Conservation (phyloP, 2,888 invertebrate species). For the Sisyra terminalis region DNA sequence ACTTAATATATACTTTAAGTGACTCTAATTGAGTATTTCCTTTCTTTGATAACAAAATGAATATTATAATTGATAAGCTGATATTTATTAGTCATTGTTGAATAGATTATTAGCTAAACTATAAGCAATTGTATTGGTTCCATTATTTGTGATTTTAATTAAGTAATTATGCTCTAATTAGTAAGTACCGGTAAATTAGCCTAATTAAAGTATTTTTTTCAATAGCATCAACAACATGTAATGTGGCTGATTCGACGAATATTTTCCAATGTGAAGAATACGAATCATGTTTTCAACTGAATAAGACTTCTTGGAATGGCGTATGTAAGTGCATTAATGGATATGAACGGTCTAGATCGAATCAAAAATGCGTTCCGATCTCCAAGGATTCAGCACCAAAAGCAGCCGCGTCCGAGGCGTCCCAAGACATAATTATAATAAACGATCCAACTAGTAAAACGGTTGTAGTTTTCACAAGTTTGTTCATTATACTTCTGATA, state of each 20-base stretch:
- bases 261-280: constrained; percentile 1
- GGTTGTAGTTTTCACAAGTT: not conserved
- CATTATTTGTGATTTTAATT: not conserved
- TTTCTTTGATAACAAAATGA: constrained; percentile 5
- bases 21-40: constrained; percentile 8
- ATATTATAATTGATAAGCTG: not conserved
- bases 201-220: too few relatives aligned
- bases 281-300: constrained; percentile 4
- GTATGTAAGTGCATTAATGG: constrained; percentile 5
- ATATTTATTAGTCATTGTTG: not conserved
- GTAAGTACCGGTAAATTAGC: not conserved
- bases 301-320: not conserved
- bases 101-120: not conserved
- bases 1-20: constrained; percentile 2
- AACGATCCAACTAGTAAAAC: not conserved
- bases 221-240: too few relatives aligned
- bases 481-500: not conserved
- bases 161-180: not conserved
- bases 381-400: not conserved
- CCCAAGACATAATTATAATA: not conserved
- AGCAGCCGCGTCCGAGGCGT: not conserved
- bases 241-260: too few relatives aligned
- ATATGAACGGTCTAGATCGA: constrained; percentile 1
- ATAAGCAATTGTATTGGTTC: not conserved
- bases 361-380: constrained; percentile 2